Conservation (phyloP, 2,113 vertebrate species). For the Gyps fulvus region DNA sequence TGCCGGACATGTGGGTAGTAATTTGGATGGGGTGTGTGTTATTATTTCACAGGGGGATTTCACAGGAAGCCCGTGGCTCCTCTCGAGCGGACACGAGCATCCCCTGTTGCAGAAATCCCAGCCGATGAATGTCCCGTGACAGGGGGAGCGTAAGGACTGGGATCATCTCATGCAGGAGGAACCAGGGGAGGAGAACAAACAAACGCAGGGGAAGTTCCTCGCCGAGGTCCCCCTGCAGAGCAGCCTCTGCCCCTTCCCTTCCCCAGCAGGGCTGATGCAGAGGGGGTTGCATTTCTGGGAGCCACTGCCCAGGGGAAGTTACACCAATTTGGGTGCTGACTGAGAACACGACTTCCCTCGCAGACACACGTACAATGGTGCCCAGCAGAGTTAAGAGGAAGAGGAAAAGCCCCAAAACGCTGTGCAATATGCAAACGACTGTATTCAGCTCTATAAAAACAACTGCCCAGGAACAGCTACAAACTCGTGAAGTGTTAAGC, state of each 20-base stretch:
- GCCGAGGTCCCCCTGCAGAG: background rate
- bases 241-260: background rate
- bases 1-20: rapidly evolving
- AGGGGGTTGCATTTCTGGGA: background rate
- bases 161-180: background rate
- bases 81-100: background rate
- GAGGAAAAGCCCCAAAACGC: background rate
- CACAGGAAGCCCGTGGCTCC: background rate
- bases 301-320: background rate
- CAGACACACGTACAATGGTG: background rate
- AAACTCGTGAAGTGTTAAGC: rapidly evolving
- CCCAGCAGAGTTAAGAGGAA: background rate
- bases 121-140: background rate
- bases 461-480: background rate
- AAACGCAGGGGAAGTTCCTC: background rate
- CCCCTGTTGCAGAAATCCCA: background rate
- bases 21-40: background rate
- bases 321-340: background rate
- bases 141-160: background rate
- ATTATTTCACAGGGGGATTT: background rate
- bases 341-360: background rate
- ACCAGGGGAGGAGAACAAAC: background rate
- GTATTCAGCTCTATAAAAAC: background rate
- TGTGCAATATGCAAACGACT: background rate
- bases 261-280: background rate